Base-by-base conservation (phyloP, 2,113 vertebrate genomes). In the Aldabrachelys gigantea region DNA sequence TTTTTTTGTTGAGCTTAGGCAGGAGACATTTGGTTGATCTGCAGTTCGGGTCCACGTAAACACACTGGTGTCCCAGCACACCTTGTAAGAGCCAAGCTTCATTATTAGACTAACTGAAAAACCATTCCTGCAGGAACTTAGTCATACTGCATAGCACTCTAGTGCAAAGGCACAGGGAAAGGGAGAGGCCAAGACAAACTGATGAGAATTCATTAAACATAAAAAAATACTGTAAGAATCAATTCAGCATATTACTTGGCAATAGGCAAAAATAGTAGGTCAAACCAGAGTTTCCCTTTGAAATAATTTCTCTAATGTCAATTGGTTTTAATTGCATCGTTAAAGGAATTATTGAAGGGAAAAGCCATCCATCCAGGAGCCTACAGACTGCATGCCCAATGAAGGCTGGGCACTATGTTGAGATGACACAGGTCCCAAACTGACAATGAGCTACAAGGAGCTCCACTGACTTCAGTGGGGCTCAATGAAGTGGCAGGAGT, bases 151-250 rank as follows among this genome's bases (percentile, higher is more conserved):
- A 76, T 4, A 76, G 75, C 24, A 14, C 25, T 79, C 76, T 31
- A 62, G 84, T 38, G 81, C 21, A 17, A 79, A 6, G 59, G 49
- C 83, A 76, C 89, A 35, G n/a, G 24, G 84, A 65, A 92, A 93
- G 54, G 52, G 0, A 90, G 72, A 80, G 11, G 75, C 38, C 41
- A 78, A 27, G 41, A 78, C 10, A 2, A 78, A 78, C 25, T 47
- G 25, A 47, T 47, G 25, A 44, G 56, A 35, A 94, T 50, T 6
- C 86, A 90, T 62, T 24, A 88, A 76, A 88, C 53, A 53, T 49
- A 92, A 94, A 95, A 38, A 76, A 93, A 44, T 56, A 83, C 3
- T 83, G 80, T 59, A 41, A 4, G 81, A 75, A 29, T 27, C 72
- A 78, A 19, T 21, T 44, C 44, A 85, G 62, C 31, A 78, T 69